phyloP scores from a whole-genome alignment of 2,888 invertebrate species.

The Pteria penguin region DNA sequence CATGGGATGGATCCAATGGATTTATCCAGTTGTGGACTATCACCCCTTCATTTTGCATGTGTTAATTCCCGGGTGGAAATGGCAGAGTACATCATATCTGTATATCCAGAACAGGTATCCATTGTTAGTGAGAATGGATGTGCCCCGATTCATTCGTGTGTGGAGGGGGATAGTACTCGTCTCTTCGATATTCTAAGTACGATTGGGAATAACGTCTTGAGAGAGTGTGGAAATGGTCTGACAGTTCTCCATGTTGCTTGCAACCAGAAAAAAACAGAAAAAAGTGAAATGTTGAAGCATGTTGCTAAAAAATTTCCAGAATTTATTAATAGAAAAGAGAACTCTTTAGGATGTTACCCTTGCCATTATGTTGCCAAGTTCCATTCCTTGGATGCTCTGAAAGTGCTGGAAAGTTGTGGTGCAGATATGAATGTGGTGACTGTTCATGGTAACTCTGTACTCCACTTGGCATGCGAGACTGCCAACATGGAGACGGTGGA shows the following conservation, averaged over 20 bases:
- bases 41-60: background rate
- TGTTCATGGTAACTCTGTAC: background rate
- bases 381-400: background rate
- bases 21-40: background rate
- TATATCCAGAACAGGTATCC: background rate
- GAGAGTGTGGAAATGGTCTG: background rate
- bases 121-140: background rate
- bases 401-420: background rate
- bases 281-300: background rate
- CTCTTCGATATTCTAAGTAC: background rate
- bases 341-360: background rate
- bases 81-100: background rate
- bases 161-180: background rate
- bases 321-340: background rate
- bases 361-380: background rate
- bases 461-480: background rate
- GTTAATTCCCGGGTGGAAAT: background rate
- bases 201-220: background rate
- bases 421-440: background rate
- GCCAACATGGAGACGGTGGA: background rate
- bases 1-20: background rate
- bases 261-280: background rate
- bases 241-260: background rate
- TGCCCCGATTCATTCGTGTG: background rate
- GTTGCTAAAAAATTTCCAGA: background rate